Evolutionary conservation across 2,888 invertebrate species (phyloP).

Genomic region (Drosophila cracens): DNA sequence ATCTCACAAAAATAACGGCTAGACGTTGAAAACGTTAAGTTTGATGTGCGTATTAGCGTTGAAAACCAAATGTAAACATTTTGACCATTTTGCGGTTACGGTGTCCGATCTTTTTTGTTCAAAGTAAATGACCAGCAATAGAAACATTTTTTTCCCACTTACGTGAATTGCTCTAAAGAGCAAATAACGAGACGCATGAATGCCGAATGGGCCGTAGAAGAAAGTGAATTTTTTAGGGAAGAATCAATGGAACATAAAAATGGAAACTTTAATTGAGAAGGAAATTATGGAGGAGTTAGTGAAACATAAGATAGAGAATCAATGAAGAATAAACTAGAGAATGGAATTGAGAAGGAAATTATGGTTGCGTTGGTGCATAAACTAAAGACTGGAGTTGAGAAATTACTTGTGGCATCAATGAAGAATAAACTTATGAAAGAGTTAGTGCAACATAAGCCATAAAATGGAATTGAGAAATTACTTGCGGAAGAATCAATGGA

Average conservation of each 20-base stretch:
- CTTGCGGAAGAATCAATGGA: neutral
- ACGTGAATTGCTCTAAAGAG: slow-evolving; percentile 42
- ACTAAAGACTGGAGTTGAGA: neutral
- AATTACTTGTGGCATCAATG: neutral
- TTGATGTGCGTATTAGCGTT: slow-evolving; percentile 67
- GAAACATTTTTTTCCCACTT: slow-evolving; percentile 18
- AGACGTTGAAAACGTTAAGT: slow-evolving; percentile 9
- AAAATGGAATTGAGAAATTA: neutral
- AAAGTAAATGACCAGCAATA: slow-evolving; percentile 43
- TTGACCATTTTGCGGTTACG: slow-evolving; percentile 59
- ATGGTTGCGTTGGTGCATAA: neutral
- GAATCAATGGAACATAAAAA: neutral
- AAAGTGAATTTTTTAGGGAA: slow-evolving; percentile 7
- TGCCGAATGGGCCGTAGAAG: slow-evolving; percentile 7
- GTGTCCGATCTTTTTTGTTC: slow-evolving; percentile 36
- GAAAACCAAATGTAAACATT: slow-evolving; percentile 71
- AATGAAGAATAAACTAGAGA: neutral
- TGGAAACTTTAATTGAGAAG: neutral
- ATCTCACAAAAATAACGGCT: slow-evolving; percentile 2
- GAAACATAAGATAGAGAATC: neutral
- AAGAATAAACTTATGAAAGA: neutral
- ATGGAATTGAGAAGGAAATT: neutral
- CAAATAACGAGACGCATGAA: slow-evolving; percentile 33
- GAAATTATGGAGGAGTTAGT: neutral
- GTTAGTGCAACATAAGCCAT: neutral